These are phyloP conservation scores for Phylloscopus whistleri DNA, from an alignment of 2,113 vertebrate genomes.

Conservation along the genomic window DNA sequence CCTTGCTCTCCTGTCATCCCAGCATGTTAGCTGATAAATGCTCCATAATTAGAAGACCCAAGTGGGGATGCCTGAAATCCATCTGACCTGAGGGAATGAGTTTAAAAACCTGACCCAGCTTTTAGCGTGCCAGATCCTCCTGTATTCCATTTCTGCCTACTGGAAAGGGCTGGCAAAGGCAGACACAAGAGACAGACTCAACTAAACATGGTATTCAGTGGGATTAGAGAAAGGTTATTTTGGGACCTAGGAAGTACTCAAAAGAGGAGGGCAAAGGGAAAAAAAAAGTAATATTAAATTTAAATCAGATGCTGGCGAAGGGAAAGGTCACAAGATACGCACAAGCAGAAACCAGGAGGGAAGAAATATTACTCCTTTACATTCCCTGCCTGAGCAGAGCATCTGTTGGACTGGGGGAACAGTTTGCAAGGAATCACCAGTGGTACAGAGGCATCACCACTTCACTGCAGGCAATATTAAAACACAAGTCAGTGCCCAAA, in stretches of 20 bases:
- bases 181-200: neutral
- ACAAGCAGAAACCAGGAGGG: neutral
- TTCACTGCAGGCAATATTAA: neutral
- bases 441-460: neutral
- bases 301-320: neutral
- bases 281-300: neutral
- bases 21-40: constrained; percentile 34
- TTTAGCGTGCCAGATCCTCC: neutral
- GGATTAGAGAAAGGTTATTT: constrained; percentile 36
- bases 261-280: neutral
- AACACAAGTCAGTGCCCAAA: neutral
- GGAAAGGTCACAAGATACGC: neutral
- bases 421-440: neutral
- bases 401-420: neutral
- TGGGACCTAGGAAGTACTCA: neutral
- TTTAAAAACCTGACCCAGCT: constrained; percentile 39
- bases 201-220: constrained; percentile 11
- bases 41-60: constrained; percentile 58
- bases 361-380: neutral
- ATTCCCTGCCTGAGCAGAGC: neutral
- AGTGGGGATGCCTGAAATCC: constrained; percentile 45
- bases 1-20: constrained; percentile 4
- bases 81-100: constrained; percentile 22
- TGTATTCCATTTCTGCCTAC: neutral
- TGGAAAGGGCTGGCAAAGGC: constrained; percentile 14